These are phyloP conservation scores for Pomatorhinus ruficollis DNA, from an alignment of 2,113 vertebrate species.

Conservation along the genomic window DNA sequence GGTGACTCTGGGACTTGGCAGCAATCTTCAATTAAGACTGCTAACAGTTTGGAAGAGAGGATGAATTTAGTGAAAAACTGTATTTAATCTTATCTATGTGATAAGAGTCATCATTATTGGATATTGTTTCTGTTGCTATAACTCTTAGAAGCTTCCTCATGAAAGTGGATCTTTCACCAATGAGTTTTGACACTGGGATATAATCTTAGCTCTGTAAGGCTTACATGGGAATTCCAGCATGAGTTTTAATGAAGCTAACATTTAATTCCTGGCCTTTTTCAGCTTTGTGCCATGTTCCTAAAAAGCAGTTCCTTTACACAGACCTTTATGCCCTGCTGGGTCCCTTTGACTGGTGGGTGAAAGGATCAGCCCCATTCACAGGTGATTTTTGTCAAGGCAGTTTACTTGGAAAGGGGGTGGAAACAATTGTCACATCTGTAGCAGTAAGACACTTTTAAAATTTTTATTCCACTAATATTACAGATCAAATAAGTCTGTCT, in stretches of 20 bases:
- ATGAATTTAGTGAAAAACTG: neutral
- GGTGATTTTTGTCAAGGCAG: neutral
- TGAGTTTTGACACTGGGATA: neutral
- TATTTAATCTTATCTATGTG: neutral
- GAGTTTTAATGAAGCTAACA: neutral
- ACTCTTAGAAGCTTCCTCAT: neutral
- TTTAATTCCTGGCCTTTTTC: neutral
- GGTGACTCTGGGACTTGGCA: neutral
- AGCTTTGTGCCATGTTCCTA: neutral
- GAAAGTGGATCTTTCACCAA: neutral
- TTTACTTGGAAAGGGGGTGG: neutral
- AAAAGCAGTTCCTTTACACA: neutral
- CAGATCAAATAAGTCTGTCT: neutral
- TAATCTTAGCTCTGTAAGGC: neutral
- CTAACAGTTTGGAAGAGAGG: neutral
- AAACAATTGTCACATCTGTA: neutral
- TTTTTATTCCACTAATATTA: neutral
- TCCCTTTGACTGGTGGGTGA: neutral
- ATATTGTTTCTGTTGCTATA: neutral
- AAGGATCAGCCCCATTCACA: neutral
- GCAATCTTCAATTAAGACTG: neutral
- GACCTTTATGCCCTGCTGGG: neutral
- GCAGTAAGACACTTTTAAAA: neutral
- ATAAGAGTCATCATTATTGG: neutral
- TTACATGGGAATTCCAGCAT: neutral